phyloP scores from a whole-genome alignment of 2,888 invertebrate genomes.

The Ophion ventricosus region DNA sequence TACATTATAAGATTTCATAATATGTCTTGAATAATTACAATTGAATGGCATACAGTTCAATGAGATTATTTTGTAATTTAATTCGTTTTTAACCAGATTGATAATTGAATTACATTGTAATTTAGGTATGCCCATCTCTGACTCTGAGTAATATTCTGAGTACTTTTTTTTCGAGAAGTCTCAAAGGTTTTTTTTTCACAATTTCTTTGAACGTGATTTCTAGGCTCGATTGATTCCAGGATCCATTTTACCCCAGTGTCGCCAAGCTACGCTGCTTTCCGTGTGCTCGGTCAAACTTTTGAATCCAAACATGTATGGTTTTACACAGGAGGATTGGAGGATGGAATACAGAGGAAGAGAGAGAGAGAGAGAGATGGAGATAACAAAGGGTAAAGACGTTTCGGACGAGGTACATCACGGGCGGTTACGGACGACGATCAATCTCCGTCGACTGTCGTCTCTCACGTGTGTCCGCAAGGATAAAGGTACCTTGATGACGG shows the following conservation, averaged over 20 bases:
- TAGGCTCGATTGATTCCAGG: background rate
- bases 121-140: too few relatives aligned
- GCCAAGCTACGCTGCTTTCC: background rate
- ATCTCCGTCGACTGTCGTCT: constrained; percentile 62
- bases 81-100: too few relatives aligned
- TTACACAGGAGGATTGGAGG: background rate
- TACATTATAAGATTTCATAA: too few relatives aligned
- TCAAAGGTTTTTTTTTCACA: too few relatives aligned
- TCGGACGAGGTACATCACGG: constrained; percentile 60
- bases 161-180: too few relatives aligned
- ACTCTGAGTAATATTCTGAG: too few relatives aligned
- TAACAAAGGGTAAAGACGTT: constrained; percentile 65
- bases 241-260: background rate
- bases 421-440: constrained; percentile 63
- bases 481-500: constrained; percentile 67
- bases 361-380: constrained; percentile 18
- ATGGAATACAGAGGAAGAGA: background rate
- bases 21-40: too few relatives aligned
- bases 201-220: background rate
- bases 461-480: constrained; percentile 58
- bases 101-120: too few relatives aligned
- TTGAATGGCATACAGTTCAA: too few relatives aligned
- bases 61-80: too few relatives aligned
- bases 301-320: constrained; percentile 5
- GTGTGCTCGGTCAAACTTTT: background rate